Evolutionary conservation across 1,140 invertebrate species (phyloP).

Genomic region (Zaprionus kolodkinae): DNA sequence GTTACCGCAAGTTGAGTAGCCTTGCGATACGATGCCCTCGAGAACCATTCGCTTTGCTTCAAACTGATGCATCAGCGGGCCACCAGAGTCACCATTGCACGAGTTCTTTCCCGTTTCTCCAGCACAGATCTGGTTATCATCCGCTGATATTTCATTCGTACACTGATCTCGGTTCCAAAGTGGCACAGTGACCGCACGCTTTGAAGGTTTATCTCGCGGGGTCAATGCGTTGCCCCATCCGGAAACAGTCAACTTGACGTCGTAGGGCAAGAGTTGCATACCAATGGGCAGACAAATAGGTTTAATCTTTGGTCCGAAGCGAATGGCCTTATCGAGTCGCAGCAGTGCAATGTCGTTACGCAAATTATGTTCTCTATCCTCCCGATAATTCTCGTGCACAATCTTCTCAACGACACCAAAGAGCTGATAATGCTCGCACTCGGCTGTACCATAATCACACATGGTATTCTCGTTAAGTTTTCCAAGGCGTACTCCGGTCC

Average conservation of each 20-base stretch:
- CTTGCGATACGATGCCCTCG: slow-evolving; percentile 1
- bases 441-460: not conserved
- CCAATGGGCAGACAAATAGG: not conserved
- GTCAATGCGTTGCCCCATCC: not conserved
- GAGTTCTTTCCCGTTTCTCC: slow-evolving; percentile 1
- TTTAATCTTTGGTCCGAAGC: not conserved
- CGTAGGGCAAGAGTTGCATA: not conserved
- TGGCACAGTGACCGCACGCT: not conserved
- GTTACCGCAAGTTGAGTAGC: not conserved
- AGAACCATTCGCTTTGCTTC: not conserved
- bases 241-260: not conserved
- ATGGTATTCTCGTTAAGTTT: not conserved
- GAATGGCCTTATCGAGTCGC: not conserved
- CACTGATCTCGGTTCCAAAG: slow-evolving; percentile 3
- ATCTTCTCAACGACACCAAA: not conserved
- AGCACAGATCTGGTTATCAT: slow-evolving; percentile 1
- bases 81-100: slow-evolving; percentile 2
- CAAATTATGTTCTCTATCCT: not conserved
- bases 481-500: not conserved
- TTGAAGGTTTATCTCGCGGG: not conserved
- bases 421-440: not conserved
- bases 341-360: not conserved
- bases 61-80: not conserved
- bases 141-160: not conserved
- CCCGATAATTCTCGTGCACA: not conserved